Evolutionary conservation across 2,113 vertebrate genomes (phyloP).

Genomic region (Suncus etruscus): DNA sequence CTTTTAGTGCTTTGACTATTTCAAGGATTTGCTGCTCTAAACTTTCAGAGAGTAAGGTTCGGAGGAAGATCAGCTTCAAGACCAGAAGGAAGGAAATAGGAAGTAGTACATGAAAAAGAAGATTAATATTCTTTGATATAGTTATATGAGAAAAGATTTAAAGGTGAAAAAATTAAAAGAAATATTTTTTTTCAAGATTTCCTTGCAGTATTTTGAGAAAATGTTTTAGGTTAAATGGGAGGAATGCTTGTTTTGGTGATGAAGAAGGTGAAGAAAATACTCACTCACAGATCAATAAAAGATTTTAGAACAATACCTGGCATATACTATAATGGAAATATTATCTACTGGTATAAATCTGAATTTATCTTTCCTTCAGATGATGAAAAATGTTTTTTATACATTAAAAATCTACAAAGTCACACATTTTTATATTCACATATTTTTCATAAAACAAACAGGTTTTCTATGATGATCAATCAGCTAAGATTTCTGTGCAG

Average conservation of each 20-base stretch:
- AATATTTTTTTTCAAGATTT: not conserved
- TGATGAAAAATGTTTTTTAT: slow-evolving; percentile 25
- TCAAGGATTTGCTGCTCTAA: rapidly evolving
- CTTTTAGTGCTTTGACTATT: not conserved
- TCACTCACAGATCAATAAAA: not conserved
- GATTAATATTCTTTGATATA: not conserved
- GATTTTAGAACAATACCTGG: not conserved
- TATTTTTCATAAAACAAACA: not conserved
- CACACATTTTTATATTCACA: not conserved
- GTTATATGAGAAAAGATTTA: not conserved
- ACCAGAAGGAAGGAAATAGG: not conserved
- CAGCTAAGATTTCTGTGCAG: not conserved
- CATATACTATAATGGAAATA: not conserved
- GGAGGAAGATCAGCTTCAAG: not conserved
- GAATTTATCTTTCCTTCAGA: not conserved
- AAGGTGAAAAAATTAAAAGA: not conserved
- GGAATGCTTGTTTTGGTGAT: not conserved
- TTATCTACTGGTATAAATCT: not conserved
- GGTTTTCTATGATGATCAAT: not conserved
- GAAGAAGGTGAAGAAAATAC: not conserved
- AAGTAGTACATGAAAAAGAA: not conserved
- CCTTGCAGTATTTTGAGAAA: not conserved
- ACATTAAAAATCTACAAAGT: not conserved
- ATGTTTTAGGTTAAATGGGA: not conserved
- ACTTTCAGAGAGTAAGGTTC: not conserved